Evolutionary conservation across 2,888 invertebrate species (phyloP).

Genomic region (Schizaphis graminum): DNA sequence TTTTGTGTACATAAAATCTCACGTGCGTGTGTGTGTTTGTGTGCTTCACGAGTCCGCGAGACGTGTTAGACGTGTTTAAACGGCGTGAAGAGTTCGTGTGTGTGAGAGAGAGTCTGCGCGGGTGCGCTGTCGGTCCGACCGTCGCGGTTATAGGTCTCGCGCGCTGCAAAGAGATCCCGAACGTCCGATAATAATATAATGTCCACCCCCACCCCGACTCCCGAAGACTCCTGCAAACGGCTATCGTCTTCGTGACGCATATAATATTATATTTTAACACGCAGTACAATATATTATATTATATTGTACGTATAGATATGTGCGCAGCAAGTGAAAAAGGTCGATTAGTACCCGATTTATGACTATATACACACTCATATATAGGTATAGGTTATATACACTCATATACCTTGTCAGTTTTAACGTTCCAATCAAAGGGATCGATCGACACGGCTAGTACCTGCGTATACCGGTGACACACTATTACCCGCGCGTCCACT

Average conservation of each 20-base stretch:
- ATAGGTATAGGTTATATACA: neutral
- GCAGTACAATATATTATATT: neutral
- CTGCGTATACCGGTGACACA: neutral
- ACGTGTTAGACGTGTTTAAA: neutral
- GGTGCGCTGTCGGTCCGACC: neutral
- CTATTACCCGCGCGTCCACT: neutral
- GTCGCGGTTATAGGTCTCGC: neutral
- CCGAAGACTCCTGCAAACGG: neutral
- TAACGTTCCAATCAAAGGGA: constrained; percentile 48
- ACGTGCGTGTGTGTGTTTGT: neutral
- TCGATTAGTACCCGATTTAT: constrained; percentile 50
- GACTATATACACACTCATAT: neutral
- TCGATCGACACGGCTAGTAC: neutral
- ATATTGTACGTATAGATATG: neutral
- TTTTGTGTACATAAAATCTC: neutral
- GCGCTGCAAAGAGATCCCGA: constrained; percentile 49
- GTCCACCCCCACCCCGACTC: neutral
- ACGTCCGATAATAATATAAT: neutral
- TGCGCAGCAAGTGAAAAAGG: constrained; percentile 8
- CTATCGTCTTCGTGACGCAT: constrained; percentile 1
- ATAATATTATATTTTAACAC: neutral
- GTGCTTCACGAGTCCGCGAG: neutral
- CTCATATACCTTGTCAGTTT: constrained; percentile 42
- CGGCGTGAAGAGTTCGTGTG: neutral
- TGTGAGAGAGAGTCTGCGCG: neutral